Conservation (phyloP, 23 tunicate species). For the Trididemnum clinides region DNA sequence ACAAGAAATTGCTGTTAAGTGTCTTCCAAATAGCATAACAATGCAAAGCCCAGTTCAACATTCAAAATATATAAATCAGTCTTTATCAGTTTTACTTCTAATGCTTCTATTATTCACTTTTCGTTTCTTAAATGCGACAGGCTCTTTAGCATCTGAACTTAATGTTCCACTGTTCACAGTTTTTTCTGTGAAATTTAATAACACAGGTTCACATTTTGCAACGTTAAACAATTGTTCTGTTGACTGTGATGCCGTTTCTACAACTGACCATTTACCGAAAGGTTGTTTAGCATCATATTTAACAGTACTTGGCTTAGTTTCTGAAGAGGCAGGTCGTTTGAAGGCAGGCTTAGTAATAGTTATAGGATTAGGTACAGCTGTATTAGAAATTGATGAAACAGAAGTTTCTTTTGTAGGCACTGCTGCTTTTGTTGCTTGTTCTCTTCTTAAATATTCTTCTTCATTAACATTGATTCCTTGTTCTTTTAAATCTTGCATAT, state of each 20-base stretch:
- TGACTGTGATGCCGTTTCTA: not conserved
- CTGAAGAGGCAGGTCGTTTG: not conserved
- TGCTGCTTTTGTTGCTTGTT: conserved; percentile 14
- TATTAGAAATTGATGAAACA: not conserved
- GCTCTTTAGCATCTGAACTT: not conserved
- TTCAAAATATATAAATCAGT: not conserved
- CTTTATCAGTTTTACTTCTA: not conserved
- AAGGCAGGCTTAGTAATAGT: not conserved
- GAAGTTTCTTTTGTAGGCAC: not conserved
- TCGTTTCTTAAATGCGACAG: conserved; percentile 33
- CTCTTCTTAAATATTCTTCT: conserved; percentile 8
- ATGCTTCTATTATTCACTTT: conserved; percentile 6
- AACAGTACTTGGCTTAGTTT: not conserved
- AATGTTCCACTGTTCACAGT: not conserved
- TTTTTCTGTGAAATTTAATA: conserved; percentile 10
- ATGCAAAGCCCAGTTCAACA: not conserved
- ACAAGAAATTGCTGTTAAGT: too few species aligned
- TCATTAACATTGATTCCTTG: conserved; percentile 33
- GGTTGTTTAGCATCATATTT: not conserved
- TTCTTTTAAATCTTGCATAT: conserved; percentile 44
- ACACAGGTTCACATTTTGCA: not conserved
- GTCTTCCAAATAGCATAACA: too few species aligned
- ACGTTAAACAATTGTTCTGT: not conserved
- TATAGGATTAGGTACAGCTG: not conserved
- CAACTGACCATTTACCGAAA: conserved; percentile 29